Percentiles rank a stretch among this genome's conserved stretches.
phyloP scores from a whole-genome alignment of 2,797 vertebrate species.

The Cossypha dichroa region DNA sequence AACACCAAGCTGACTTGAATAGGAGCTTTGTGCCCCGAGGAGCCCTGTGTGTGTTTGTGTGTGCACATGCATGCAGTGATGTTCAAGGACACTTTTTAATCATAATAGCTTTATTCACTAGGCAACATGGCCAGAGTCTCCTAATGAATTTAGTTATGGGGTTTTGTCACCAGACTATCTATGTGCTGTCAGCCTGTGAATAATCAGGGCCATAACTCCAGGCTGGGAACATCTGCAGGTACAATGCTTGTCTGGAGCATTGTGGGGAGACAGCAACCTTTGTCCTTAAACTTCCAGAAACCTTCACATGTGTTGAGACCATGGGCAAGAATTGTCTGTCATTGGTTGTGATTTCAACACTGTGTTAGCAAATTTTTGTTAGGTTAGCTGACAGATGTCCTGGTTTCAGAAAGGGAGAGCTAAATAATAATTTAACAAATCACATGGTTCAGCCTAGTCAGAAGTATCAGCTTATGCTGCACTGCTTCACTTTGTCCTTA shows the following conservation, averaged over 20 bases:
- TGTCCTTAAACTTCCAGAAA: background rate
- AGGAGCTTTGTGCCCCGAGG: background rate
- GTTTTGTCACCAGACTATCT: background rate
- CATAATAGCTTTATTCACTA: slow-evolving; percentile 5
- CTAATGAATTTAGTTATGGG: background rate
- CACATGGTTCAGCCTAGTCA: background rate
- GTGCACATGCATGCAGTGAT: background rate
- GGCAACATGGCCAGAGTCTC: background rate
- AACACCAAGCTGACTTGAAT: background rate
- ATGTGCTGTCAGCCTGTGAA: background rate
- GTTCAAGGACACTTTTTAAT: background rate
- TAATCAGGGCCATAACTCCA: rapidly evolving
- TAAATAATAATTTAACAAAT: background rate
- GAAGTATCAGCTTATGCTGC: background rate
- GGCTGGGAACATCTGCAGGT: background rate
- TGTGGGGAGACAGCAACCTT: background rate
- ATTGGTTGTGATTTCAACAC: background rate
- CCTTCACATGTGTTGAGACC: too few relatives aligned
- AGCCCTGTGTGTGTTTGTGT: rapidly evolving
- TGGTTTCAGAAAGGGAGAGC: background rate
- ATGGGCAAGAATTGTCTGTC: background rate
- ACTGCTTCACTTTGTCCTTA: background rate
- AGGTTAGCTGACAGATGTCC: background rate
- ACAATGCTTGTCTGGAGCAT: background rate
- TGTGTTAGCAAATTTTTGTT: background rate